Conservation (phyloP, 2,113 vertebrate genomes). For the Petaurus breviceps region DNA sequence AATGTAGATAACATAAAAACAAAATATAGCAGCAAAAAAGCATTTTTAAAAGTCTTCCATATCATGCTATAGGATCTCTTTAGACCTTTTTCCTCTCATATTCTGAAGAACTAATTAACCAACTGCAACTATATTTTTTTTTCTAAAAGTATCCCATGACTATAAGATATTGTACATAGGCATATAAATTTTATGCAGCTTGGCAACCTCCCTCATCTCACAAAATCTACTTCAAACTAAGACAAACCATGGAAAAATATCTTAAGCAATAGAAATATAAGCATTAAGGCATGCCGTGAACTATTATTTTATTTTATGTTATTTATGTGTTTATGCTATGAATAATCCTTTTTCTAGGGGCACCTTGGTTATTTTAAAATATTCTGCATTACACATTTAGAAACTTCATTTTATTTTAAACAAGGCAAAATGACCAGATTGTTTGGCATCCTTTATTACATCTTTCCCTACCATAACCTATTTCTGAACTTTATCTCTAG, state of each 20-base stretch:
- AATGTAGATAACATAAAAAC: neutral
- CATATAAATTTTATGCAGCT: neutral
- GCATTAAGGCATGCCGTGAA: neutral
- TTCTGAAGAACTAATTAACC: neutral
- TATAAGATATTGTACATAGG: neutral
- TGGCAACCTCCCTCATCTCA: neutral
- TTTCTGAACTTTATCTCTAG: slow-evolving; percentile 38
- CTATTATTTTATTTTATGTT: slow-evolving; percentile 5
- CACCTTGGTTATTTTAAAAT: neutral
- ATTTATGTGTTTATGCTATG: slow-evolving; percentile 7
- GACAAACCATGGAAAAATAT: neutral
- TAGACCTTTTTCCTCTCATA: neutral
- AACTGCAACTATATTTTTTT: neutral
- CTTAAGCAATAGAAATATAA: neutral
- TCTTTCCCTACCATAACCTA: neutral
- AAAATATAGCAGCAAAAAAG: neutral
- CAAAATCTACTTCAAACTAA: neutral
- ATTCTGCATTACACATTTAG: neutral
- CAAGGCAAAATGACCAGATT: slow-evolving; percentile 22
- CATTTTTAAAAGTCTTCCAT: neutral
- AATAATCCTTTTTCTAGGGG: neutral
- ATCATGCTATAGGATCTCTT: neutral
- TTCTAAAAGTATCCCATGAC: neutral
- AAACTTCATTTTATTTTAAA: slow-evolving; percentile 38
- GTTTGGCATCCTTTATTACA: slow-evolving; percentile 10